phyloP scores from a whole-genome alignment of 2,113 vertebrate genomes.

The Hepsetus odoe region DNA sequence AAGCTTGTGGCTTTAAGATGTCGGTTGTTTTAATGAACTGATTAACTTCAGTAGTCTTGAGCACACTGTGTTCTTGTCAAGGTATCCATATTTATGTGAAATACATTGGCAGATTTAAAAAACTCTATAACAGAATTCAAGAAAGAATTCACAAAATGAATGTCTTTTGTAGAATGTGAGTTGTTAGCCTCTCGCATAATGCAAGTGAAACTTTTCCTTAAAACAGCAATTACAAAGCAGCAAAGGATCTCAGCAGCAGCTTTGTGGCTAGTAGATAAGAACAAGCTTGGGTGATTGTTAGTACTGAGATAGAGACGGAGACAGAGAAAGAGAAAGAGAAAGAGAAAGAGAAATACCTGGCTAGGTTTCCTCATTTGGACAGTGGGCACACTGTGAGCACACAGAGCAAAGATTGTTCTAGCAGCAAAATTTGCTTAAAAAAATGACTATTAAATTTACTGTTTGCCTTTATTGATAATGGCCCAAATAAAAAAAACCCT shows the following conservation, averaged over 20 bases:
- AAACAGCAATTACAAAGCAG: slow-evolving; percentile 68
- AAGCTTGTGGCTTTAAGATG: not conserved
- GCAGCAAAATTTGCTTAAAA: slow-evolving; percentile 58
- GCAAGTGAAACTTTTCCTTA: slow-evolving; percentile 66
- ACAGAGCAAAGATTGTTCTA: slow-evolving; percentile 68
- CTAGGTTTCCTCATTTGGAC: slow-evolving; percentile 58
- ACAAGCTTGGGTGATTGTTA: slow-evolving; percentile 71
- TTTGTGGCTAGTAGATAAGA: slow-evolving; percentile 76
- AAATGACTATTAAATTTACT: slow-evolving; percentile 67
- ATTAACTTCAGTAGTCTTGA: slow-evolving; percentile 69
- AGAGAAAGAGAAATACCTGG: slow-evolving; percentile 65
- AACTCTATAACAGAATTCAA: slow-evolving; percentile 60
- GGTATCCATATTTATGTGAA: not conserved
- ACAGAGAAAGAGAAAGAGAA: slow-evolving; percentile 47
- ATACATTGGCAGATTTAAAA: slow-evolving; percentile 54
- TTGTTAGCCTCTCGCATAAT: slow-evolving; percentile 60
- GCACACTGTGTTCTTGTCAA: slow-evolving; percentile 55
- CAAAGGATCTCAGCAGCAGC: slow-evolving; percentile 61
- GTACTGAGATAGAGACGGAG: slow-evolving; percentile 50
- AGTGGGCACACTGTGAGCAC: slow-evolving; percentile 64
- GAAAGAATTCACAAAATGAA: slow-evolving; percentile 30
- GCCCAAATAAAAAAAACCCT: slow-evolving; percentile 42
- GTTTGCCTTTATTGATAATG: slow-evolving; percentile 55
- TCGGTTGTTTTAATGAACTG: slow-evolving; percentile 47
- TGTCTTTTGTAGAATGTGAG: slow-evolving; percentile 54